Base-by-base conservation (phyloP, 2,888 invertebrate species). In the Trachelus troglodyta region DNA sequence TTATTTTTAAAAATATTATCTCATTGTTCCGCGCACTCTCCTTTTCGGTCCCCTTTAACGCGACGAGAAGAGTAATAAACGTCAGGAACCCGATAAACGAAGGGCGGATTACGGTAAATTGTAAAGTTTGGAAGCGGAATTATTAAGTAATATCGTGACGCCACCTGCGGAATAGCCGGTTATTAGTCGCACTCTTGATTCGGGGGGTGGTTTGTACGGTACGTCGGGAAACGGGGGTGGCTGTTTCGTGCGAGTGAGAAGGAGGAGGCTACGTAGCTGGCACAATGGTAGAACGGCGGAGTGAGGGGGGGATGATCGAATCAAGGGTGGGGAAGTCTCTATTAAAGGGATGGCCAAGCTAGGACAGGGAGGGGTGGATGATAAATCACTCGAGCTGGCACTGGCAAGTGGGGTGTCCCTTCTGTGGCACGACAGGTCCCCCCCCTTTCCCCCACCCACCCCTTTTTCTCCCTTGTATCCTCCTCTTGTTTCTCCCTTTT, bases 351-450 rank as follows among this genome's bases (percentile, higher is more conserved):
- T 77, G 80, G 79, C 78, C 73, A 73, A 81, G 76, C 40, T 35
- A 77, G 74, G 69, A 40, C 68, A 74, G 56, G 75, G 76, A 74
- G 75, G 74, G 82, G 80, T 80, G 79, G 78, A 83, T 83, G 85
- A 89, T 89, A 88, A 87, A 86, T 89, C 88, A 89, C 81, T 78
- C 79, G 78, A 75, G 79, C 85, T 86, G 87, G 87, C 88, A 88
- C 82, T 85, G 80, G 83, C 87, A 87, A 86, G 84, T 86, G 84
- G 85, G 85, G 84, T 81, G 85, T 81, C 83, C 82, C 15, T 81
- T 80, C 82, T 83, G 79, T 40, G 40, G 15, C 83, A 82, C 84
- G 87, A 85, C 85, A 82, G 82, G 83, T 82, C 83, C 80, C 40
- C 56, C 69, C 40, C 34, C 0, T 69, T 40, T 3, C 33, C 37